Evolutionary conservation across 2,113 vertebrate genomes (phyloP).

Genomic region (Menura novaehollandiae): DNA sequence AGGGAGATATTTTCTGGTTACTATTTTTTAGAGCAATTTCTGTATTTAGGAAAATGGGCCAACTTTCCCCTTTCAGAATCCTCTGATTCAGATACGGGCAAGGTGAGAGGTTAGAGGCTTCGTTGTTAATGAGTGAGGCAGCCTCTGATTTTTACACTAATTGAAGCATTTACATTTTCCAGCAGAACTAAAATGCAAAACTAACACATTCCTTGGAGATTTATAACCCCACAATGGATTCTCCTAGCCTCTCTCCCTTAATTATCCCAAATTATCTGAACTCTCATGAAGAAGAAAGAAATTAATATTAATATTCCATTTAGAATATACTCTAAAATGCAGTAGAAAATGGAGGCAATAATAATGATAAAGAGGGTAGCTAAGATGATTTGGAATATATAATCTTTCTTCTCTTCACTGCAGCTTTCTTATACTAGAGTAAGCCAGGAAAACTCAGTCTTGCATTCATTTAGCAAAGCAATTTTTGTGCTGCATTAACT

Average conservation of each 20-base stretch:
- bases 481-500: not conserved
- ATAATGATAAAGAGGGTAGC: constrained; percentile 58
- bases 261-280: constrained; percentile 44
- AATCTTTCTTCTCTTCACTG: constrained; percentile 7
- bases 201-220: constrained; percentile 17
- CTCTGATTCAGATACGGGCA: not conserved
- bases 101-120: constrained; percentile 34
- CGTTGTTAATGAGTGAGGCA: not conserved
- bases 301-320: constrained; percentile 67
- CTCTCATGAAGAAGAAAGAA: constrained; percentile 31
- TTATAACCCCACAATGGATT: not conserved
- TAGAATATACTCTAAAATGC: constrained; percentile 53
- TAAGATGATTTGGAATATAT: constrained; percentile 54
- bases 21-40: not conserved
- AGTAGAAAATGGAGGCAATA: constrained; percentile 58
- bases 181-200: constrained; percentile 41
- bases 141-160: constrained; percentile 34
- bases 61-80: not conserved
- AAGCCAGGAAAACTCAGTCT: not conserved
- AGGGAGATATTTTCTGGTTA: not conserved
- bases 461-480: not conserved
- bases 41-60: not conserved
- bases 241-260: not conserved
- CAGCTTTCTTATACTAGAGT: not conserved
- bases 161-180: constrained; percentile 41